phyloP scores from a whole-genome alignment of 2,113 vertebrate genomes.

The Bufo bufo region DNA sequence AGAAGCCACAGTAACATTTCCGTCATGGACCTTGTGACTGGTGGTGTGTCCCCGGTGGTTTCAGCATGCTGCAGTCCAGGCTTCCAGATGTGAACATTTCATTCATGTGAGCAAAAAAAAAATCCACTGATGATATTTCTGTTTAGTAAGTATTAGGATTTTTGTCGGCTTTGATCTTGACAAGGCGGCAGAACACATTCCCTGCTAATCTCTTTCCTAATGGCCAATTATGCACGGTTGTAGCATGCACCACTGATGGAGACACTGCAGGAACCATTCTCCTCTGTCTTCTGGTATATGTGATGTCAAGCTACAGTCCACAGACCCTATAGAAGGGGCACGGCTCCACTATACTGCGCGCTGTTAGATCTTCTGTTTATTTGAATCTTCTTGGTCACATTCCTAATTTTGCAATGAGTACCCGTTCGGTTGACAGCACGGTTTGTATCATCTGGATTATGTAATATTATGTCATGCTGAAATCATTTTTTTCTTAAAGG shows the following conservation, averaged over 20 bases:
- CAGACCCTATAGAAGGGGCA: not conserved
- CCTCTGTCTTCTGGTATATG: not conserved
- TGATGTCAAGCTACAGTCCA: not conserved
- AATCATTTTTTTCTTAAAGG: not conserved
- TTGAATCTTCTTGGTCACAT: not conserved
- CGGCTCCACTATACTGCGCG: not conserved
- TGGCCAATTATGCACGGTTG: slow-evolving; percentile 20
- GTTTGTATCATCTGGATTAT: not conserved
- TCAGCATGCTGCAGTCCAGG: not conserved
- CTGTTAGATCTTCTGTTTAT: not conserved
- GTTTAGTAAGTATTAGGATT: slow-evolving; percentile 29
- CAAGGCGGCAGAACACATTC: slow-evolving; percentile 2
- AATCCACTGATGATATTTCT: slow-evolving; percentile 5
- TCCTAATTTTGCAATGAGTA: not conserved
- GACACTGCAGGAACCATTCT: not conserved
- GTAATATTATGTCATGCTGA: not conserved
- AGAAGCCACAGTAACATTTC: not conserved
- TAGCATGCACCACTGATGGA: not conserved
- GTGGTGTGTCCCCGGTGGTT: not conserved
- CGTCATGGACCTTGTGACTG: slow-evolving; percentile 7
- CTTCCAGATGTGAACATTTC: slow-evolving; percentile 36
- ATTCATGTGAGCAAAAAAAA: slow-evolving; percentile 21
- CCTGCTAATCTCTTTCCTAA: slow-evolving; percentile 15
- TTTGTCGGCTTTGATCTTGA: slow-evolving; percentile 45
- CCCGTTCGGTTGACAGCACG: not conserved